Base-by-base conservation (phyloP, 2,797 vertebrate genomes). In the Phoebastria nigripes region DNA sequence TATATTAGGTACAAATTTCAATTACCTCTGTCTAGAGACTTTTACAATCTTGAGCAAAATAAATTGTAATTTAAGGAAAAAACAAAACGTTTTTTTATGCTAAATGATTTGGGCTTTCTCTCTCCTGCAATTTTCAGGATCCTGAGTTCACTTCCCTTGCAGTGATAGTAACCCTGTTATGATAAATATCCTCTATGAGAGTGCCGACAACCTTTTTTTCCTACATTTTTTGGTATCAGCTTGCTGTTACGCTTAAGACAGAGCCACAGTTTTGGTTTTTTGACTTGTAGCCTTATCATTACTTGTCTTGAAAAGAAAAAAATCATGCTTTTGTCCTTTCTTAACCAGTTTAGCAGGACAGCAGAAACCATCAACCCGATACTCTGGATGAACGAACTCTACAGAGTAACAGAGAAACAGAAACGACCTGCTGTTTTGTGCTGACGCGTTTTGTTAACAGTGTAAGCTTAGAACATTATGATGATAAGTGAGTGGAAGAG, bases 401-500 rank as follows among this genome's bases (percentile, higher is more conserved):
- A 10, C 2, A 5, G 49, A 19, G 1, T 1, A 11, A 10, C 18
- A 1, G 56, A 15, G 41, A 12, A 11, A 12, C 39, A 16, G 19
- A 7, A 4, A 3, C 0, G 14, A 52, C 1, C 31, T 14, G 49
- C 54, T 31, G 0, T 4, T 29, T 5, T 1, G 54, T 3, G 47
- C 37, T 5, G 52, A 24, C 14, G 29, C 2, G 25, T 11, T 4
- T 8, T 51, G n/a, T 4, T 12, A 17, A 3, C n/a, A 2, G 22
- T 2, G 0, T 1, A 1, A 16, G 6, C 49, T 8, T 1, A 12
- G 20, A 17, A 2, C 20, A 9, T 4, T 2, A 2, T 1, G 44
- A 2, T 0, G 24, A 5, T 1, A 5, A 31, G 1, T 0, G 61
- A 4, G 14, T 0, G 9, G 25, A 8, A 15, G 10, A 1, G 56